Evolutionary conservation across 1,140 invertebrate genomes (phyloP).

Genomic region (Bursaphelenchus mucronatus): DNA sequence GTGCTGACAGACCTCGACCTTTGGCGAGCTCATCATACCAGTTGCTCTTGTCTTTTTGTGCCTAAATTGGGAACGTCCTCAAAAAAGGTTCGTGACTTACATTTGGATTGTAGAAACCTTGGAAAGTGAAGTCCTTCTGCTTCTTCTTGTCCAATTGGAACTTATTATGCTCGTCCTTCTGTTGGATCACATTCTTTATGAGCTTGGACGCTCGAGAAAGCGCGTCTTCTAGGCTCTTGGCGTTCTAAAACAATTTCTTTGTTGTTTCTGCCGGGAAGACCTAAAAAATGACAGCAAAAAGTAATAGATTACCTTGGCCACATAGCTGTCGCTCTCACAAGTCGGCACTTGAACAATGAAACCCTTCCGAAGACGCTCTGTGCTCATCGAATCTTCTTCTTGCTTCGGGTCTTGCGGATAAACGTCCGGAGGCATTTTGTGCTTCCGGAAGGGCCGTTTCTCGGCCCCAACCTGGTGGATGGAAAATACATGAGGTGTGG

Average conservation of each 20-base stretch:
- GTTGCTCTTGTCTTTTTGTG: constrained; percentile 10
- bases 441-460: constrained; percentile 7
- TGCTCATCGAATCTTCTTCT: constrained; percentile 43
- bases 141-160: constrained; percentile 36
- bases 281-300: constrained; percentile 30
- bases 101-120: constrained; percentile 14
- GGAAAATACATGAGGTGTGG: constrained; percentile 15
- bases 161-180: constrained; percentile 33
- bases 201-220: constrained; percentile 20
- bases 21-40: constrained; percentile 40
- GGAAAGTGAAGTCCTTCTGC: constrained; percentile 41
- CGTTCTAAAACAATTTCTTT: constrained; percentile 21
- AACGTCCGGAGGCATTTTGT: constrained; percentile 35
- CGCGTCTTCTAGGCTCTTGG: constrained; percentile 28
- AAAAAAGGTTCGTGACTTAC: constrained; percentile 18
- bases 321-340: constrained; percentile 33
- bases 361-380: constrained; percentile 30
- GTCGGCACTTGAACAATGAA: constrained; percentile 26
- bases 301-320: not conserved
- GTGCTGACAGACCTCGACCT: constrained; percentile 27
- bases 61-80: not conserved
- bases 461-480: not conserved
- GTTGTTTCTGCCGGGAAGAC: constrained; percentile 9
- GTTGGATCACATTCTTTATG: constrained; percentile 34
- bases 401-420: constrained; percentile 44